phyloP scores from a whole-genome alignment of 2,113 vertebrate genomes.

The Pterocles orientalis region DNA sequence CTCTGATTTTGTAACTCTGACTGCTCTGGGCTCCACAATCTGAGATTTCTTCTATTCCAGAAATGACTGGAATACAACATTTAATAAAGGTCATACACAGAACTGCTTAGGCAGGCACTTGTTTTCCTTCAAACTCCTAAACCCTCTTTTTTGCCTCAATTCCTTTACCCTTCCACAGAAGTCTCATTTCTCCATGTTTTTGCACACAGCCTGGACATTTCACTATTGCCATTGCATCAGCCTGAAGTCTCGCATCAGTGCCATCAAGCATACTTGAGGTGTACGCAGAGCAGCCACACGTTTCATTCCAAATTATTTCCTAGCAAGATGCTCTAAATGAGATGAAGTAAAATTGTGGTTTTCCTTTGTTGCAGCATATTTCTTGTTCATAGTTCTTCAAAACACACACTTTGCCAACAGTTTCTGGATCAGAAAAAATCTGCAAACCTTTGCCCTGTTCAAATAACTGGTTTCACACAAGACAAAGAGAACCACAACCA shows the following conservation, averaged over 20 bases:
- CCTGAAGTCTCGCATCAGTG: neutral
- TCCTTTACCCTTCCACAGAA: neutral
- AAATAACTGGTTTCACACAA: neutral
- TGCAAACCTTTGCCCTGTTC: neutral
- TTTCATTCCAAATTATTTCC: neutral
- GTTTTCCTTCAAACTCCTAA: neutral
- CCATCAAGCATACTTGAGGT: neutral
- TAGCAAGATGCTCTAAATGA: neutral
- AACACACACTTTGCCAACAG: neutral
- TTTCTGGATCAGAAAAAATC: neutral
- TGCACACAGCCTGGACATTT: neutral
- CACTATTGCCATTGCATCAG: neutral
- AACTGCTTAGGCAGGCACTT: neutral
- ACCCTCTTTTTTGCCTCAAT: neutral
- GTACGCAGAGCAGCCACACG: neutral
- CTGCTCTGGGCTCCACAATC: neutral
- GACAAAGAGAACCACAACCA: slow-evolving; percentile 20
- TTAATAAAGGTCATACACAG: neutral
- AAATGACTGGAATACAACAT: neutral
- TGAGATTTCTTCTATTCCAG: neutral
- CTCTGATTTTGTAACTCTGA: neutral
- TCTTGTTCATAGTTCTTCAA: neutral
- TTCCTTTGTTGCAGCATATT: neutral
- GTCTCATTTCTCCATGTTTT: neutral
- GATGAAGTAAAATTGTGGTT: neutral